A percentile compares a stretch with the other conserved stretches of the same genome.
These are phyloP conservation scores for Alcedo atthis DNA, from an alignment of 2,797 vertebrate genomes.

Conservation along the genomic window DNA sequence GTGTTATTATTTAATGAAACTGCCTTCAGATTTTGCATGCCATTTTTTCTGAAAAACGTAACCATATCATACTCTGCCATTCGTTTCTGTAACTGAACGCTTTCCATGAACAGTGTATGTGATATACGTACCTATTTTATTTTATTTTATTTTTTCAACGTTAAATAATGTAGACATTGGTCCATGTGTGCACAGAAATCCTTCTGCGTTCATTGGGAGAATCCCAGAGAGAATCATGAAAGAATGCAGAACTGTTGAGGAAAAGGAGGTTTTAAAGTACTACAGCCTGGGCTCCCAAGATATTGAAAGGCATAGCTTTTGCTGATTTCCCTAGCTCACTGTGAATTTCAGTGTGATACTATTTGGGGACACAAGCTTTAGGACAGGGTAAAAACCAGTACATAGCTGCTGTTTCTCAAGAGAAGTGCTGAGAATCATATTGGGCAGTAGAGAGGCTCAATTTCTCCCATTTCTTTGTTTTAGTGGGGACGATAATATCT, in stretches of 20 bases:
- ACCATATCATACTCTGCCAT: neutral
- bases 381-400: neutral
- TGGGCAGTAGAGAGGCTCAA: neutral
- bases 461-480: neutral
- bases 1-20: conserved; percentile 36
- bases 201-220: neutral
- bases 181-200: neutral
- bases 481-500: neutral
- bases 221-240: neutral
- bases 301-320: neutral
- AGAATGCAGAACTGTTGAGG: neutral
- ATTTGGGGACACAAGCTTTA: neutral
- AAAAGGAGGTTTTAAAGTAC: neutral
- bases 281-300: neutral
- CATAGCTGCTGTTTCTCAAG: neutral
- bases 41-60: neutral
- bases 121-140: neutral
- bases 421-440: neutral
- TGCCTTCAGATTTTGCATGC: neutral
- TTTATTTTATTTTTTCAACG: neutral
- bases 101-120: neutral
- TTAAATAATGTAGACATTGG: neutral
- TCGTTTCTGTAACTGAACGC: neutral
- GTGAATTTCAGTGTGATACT: neutral
- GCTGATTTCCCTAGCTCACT: neutral